A percentile compares a stretch with the other conserved stretches of the same genome.
Conservation (phyloP, 2,113 vertebrate species). For the Xerus inauris region DNA sequence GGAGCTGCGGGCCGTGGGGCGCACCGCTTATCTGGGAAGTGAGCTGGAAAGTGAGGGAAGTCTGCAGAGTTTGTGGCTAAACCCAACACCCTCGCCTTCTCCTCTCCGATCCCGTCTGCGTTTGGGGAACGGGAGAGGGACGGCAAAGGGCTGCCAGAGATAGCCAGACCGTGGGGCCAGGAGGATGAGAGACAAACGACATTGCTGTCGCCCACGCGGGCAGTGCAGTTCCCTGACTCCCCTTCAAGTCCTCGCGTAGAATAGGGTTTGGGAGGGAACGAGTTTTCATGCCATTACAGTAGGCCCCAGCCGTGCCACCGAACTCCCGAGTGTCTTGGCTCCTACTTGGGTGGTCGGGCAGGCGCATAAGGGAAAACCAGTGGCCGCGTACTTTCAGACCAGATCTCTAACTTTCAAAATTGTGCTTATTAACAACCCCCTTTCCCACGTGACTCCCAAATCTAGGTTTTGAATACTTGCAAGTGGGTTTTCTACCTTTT, state of each 20-base stretch:
- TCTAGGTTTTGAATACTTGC: neutral
- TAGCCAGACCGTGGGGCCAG: neutral
- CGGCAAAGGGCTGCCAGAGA: neutral
- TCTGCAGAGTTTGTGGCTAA: neutral
- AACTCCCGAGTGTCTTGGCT: neutral
- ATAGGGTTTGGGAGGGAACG: neutral
- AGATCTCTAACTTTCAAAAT: neutral
- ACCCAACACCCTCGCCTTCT: neutral
- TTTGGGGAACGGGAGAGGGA: neutral
- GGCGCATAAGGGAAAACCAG: neutral
- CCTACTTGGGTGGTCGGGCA: slow-evolving; percentile 21
- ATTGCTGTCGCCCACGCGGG: neutral
- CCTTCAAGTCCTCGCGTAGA: neutral
- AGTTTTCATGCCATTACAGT: neutral
- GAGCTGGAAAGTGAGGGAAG: neutral
- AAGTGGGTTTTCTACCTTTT: neutral
- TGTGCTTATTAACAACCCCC: neutral
- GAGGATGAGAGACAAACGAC: neutral
- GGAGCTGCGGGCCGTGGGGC: neutral
- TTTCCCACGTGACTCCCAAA: neutral
- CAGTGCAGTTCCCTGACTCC: neutral
- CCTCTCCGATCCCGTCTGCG: neutral
- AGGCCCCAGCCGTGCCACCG: slow-evolving; percentile 17
- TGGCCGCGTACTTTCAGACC: neutral
- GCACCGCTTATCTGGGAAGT: neutral